phyloP scores from a whole-genome alignment of 2,797 vertebrate genomes.

The Spinus olivaceus region DNA sequence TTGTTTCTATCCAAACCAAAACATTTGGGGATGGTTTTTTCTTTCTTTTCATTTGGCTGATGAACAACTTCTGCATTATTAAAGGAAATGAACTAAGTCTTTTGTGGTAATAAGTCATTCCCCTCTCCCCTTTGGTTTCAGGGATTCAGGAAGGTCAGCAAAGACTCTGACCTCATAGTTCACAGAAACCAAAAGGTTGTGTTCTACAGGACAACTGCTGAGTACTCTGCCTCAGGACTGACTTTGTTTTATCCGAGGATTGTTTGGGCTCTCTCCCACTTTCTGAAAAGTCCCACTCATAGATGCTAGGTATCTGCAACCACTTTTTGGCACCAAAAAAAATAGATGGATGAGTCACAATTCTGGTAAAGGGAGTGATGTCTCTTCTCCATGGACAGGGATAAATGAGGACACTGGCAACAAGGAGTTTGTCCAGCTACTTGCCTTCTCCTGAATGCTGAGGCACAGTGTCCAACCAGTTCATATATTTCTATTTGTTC shows the following conservation, averaged over 20 bases:
- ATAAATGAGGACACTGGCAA: not conserved
- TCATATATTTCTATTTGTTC: not conserved
- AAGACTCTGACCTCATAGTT: not conserved
- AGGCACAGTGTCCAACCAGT: not conserved
- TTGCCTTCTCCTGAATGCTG: not conserved
- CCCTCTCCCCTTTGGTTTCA: not conserved
- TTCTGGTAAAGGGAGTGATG: not conserved
- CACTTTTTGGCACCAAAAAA: not conserved
- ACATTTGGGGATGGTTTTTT: not conserved
- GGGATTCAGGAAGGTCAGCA: not conserved
- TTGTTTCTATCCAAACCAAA: not conserved
- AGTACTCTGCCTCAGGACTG: not conserved
- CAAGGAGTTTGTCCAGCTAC: not conserved
- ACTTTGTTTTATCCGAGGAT: not conserved
- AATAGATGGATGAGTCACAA: not conserved
- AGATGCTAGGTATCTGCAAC: not conserved
- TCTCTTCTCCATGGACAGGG: not conserved
- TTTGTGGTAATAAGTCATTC: not conserved
- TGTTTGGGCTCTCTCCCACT: not conserved
- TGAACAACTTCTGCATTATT: not conserved
- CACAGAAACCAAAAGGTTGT: not conserved
- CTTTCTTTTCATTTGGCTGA: not conserved
- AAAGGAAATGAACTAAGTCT: not conserved
- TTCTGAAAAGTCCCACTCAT: not conserved
- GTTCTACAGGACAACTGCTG: not conserved